Base-by-base conservation (phyloP, 2,888 invertebrate species). In the Drosophila stalkeri region DNA sequence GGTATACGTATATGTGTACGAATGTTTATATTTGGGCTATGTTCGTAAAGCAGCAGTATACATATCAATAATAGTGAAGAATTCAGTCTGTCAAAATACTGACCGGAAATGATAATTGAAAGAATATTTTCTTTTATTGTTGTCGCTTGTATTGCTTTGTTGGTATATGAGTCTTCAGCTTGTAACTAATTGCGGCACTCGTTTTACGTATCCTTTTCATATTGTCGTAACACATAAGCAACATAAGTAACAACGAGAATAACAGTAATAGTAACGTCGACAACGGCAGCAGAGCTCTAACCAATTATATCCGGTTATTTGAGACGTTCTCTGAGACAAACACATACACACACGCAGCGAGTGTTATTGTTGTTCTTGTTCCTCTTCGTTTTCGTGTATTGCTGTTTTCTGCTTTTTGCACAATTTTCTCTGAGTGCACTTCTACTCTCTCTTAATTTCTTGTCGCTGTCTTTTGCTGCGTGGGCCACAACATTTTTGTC, bases 31-130 rank as follows among this genome's bases (percentile, higher is more conserved):
- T 76, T 77, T 72, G 54, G 66, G 47, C 43, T 63, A 52, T 70
- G 60, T 20, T 49, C 43, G 35, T 46, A n/a, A 37, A 39, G 51
- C 66, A 59, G 51, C 66, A 59, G 46, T 63, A 51, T 67, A 47
- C 60, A 52, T 54, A 79, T 59, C 72, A 63, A 65, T 64, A 72
- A 64, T 64, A 54, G 51, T 72, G 44, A 72, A 64, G 64, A 61
- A 62, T 76, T 70, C 46, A 49, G 31, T 60, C 60, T 47, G 63
- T 54, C 71, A 57, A 67, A 76, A 74, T 18, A 72, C 61, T 76
- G 72, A 73, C 90, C 86, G 85, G 85, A 86, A 86, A 90, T 86
- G 85, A 86, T 90, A 86, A 86, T 86, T 85, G 90, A 88, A 86
- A 87, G 52, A 86, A 73, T 82, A 70, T 72, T 72, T 86, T 82